Conservation (phyloP, 2,888 invertebrate genomes). For the Nesidiocoris tenuis region DNA sequence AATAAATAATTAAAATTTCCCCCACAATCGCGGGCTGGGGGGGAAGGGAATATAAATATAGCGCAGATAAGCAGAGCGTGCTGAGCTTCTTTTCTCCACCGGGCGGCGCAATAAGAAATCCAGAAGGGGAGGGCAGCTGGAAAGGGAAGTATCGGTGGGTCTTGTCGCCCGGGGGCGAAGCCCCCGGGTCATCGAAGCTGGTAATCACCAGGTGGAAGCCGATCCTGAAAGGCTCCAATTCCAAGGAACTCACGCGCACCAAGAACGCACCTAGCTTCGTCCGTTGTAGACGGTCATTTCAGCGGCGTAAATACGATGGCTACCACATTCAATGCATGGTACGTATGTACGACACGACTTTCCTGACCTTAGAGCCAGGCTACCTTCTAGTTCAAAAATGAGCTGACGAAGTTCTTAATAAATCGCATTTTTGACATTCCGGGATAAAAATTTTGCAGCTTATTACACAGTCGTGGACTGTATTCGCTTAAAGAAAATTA, state of each 20-base stretch:
- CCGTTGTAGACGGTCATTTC: background rate
- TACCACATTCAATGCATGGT: background rate
- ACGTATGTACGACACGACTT: background rate
- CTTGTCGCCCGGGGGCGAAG: background rate
- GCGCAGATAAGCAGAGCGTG: background rate
- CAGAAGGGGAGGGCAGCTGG: background rate
- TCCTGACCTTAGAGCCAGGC: background rate
- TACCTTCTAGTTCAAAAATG: too few species aligned
- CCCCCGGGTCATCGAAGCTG: background rate
- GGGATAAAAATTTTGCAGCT: too few species aligned
- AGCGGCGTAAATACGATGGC: background rate
- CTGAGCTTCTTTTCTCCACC: background rate
- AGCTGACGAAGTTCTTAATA: too few species aligned
- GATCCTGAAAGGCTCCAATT: background rate
- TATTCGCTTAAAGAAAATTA: too few species aligned
- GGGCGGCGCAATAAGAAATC: background rate
- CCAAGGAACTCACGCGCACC: background rate
- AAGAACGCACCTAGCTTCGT: background rate
- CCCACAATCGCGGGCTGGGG: too few species aligned
- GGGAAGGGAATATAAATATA: constrained; percentile 4
- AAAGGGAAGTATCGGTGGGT: background rate
- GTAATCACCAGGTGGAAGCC: constrained; percentile 10
- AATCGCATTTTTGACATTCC: too few species aligned
- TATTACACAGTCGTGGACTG: too few species aligned
- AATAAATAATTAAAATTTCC: constrained; percentile 10